Conservation (phyloP, 2,888 invertebrate genomes). For the Lasioglossum vierecki region DNA sequence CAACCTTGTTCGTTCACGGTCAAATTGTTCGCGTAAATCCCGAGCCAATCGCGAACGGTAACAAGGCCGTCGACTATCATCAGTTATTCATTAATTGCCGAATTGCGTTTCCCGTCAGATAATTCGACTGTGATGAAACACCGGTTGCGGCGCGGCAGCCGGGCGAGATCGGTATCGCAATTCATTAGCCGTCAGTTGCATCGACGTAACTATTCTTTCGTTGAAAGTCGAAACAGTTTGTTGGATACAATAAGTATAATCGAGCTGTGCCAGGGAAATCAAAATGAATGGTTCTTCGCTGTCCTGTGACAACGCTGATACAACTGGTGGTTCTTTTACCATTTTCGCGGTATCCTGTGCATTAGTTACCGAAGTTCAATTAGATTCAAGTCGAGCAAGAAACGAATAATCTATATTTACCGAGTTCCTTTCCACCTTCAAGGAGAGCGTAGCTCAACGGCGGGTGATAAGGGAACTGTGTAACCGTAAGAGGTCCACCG, state of each 20-base stretch:
- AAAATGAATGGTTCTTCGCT: conserved; percentile 27
- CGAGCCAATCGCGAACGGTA: neutral
- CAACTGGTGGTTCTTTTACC: conserved; percentile 13
- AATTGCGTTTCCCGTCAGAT: neutral
- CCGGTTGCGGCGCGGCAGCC: too few relatives aligned
- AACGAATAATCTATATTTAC: conserved; percentile 80
- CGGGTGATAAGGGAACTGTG: conserved; percentile 94
- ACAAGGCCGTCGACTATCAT: conserved; percentile 18
- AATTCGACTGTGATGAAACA: neutral
- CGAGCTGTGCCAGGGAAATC: conserved; percentile 16
- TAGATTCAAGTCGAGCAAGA: neutral
- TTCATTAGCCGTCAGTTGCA: conserved; percentile 6
- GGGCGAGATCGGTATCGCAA: conserved; percentile 23
- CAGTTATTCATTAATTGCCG: neutral
- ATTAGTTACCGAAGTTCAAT: neutral
- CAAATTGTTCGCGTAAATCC: neutral
- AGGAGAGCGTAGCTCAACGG: conserved; percentile 92
- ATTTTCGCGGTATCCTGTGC: neutral
- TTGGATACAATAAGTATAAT: too few relatives aligned
- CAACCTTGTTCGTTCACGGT: neutral
- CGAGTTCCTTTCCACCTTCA: conserved; percentile 91
- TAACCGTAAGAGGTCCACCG: conserved; percentile 91
- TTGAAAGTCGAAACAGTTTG: too few relatives aligned
- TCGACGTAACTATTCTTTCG: conserved; percentile 25
- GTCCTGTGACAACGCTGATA: conserved; percentile 21